These are phyloP conservation scores for Yponomeuta malinellus DNA, from an alignment of 2,888 invertebrate genomes.

Conservation along the genomic window DNA sequence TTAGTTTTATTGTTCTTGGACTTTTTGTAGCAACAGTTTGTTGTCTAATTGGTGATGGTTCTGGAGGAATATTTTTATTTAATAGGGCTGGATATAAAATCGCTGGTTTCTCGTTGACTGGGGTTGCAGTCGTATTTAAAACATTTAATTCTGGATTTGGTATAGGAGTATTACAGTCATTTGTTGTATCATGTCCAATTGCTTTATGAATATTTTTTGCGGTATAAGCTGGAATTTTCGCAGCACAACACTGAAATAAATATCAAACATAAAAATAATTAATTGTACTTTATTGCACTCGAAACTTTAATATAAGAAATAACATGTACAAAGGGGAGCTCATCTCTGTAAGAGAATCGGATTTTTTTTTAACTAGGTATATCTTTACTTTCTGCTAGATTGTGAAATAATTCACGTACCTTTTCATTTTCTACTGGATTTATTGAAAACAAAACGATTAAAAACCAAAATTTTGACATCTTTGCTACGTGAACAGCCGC, in stretches of 20 bases:
- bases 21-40: neutral
- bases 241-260: neutral
- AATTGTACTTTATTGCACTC: neutral
- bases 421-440: neutral
- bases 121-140: neutral
- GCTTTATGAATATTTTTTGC: neutral
- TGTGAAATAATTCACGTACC: neutral
- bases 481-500: neutral
- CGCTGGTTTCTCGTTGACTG: neutral
- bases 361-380: too few species aligned
- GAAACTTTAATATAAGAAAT: neutral
- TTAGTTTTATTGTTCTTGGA: neutral
- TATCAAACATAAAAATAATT: neutral
- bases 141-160: neutral
- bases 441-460: neutral
- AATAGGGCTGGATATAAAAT: neutral
- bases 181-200: neutral
- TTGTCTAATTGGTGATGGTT: neutral
- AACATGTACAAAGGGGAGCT: too few species aligned
- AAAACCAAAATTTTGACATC: neutral
- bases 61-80: neutral
- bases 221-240: neutral
- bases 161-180: neutral
- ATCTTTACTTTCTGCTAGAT: neutral
- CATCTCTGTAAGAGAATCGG: too few species aligned